phyloP scores from a whole-genome alignment of 2,888 invertebrate genomes.

The Fragum fragum region DNA sequence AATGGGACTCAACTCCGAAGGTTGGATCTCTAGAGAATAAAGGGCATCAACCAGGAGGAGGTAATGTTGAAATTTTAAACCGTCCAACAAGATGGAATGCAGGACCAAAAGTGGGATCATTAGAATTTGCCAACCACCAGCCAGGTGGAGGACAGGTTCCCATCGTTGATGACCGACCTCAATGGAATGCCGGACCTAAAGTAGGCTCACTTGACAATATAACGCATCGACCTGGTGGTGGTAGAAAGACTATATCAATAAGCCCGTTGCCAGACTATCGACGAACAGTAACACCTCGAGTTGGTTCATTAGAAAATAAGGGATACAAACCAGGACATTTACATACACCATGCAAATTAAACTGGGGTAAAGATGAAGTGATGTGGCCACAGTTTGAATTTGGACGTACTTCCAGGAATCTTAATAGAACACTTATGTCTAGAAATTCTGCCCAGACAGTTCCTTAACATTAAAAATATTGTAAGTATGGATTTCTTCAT shows the following conservation, averaged over 20 bases:
- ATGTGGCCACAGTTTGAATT: constrained; percentile 54
- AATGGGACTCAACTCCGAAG: constrained; percentile 57
- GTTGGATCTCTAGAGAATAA: constrained; percentile 77
- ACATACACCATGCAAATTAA: constrained; percentile 34
- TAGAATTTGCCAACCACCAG: constrained; percentile 72
- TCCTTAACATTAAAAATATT: constrained; percentile 46
- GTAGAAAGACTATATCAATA: constrained; percentile 62
- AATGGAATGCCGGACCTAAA: constrained; percentile 56
- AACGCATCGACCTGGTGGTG: constrained; percentile 73
- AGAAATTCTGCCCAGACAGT: constrained; percentile 66
- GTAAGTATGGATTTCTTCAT: constrained; percentile 42
- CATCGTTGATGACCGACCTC: constrained; percentile 47
- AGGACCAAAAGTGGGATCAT: constrained; percentile 73
- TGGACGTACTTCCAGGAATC: constrained; percentile 40
- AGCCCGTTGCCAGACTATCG: constrained; percentile 48
- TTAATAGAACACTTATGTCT: constrained; percentile 44
- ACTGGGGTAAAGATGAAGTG: constrained; percentile 55
- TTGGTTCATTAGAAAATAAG: constrained; percentile 60
- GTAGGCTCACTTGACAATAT: constrained; percentile 78
- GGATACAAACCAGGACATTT: constrained; percentile 56
- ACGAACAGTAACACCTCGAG: constrained; percentile 39
- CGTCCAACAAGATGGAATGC: constrained; percentile 73
- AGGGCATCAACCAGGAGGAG: constrained; percentile 72
- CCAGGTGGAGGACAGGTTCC: constrained; percentile 75
- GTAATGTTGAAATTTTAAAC: constrained; percentile 67